Evolutionary conservation across 2,797 vertebrate genomes (phyloP), one percentile per base, ranked within the genome.

Genomic region (Rhinophrynus dorsalis): DNA sequence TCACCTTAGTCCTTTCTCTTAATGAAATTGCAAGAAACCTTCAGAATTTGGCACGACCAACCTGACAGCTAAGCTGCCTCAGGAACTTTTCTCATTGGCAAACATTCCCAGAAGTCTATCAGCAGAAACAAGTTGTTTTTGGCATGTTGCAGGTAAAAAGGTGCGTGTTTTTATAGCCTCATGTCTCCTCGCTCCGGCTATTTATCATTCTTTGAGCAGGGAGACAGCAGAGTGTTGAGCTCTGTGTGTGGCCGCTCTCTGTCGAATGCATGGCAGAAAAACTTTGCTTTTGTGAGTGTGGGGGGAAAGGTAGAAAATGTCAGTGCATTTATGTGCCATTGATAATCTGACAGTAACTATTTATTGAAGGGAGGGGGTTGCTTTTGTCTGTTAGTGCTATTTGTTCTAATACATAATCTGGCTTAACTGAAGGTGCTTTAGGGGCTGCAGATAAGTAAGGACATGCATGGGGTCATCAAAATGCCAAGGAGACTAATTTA

Each of bases 281-380:
- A 42, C 60, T 50, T 51, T 44, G 52, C n/a, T 52, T 65, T 65
- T 65, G 52, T 63, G 44, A 58, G 69, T 23, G 45, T 23, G 35
- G 32, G 40, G 29, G 38, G 18, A 81, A 78, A 17, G 72, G 58
- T 71, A 80, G 77, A 32, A 67, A 75, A 75, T 85, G 84, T 81
- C 74, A 80, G 62, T 76, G 80, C 81, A 47, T 89, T 89, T 90
- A 80, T 89, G 85, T 84, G 84, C 81, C 81, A 85, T 86, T 89
- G 86, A 85, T 85, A 89, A 88, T 88, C 86, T 92, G 88, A 90
- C 90, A 92, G 89, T 85, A 88, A 84, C 87, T 84, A 93, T 92
- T 92, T 91, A 93, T 87, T 84, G 86, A 86, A 81, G 83, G 84
- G 82, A 86, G 83, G 88, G 88, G 84, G 83, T 85, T 90, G 86